Base-by-base conservation (phyloP, 2,113 vertebrate species). In the Fregetta grallaria region DNA sequence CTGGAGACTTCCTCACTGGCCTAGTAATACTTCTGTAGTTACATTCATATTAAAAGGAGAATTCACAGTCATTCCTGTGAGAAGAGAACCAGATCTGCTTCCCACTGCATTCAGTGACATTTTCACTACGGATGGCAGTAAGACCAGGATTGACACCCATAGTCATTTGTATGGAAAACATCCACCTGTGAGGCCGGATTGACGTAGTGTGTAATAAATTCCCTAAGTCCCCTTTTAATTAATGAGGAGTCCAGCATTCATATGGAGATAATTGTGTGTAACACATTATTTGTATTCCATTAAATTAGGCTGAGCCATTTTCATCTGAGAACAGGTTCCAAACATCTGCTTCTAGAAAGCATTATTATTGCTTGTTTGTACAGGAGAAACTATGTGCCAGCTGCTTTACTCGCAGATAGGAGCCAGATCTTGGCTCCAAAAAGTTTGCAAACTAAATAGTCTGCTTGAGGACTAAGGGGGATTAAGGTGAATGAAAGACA, bases 211-310 rank as follows among this genome's bases (percentile, higher is more conserved):
- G 56, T 32, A 97, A 97, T 96, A 96, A 98, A 98, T 97, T 97
- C 96, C 93, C 95, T 29, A 97, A 98, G 96, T 98, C 97, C 88
- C 97, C 86, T 96, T 98, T 98, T 98, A 98, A 98, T 98, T 98
- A 98, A 93, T 89, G 88, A 92, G 78, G 85, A 96, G 58, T 93
- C 77, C 83, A 94, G 92, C 96, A 84, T 92, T 78, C 94, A 86
- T 95, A 82, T 92, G 74, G 94, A 96, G 90, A 94, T 97, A 94
- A 95, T 95, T 92, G 94, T 90, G 83, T 72, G 62, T 93, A 96
- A 82, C 90, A 95, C 66, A 36, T 88, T 95, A 86, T 94, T 98
- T 97, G 70, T 90, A 82, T 96, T 96, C 86, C 76, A 88, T 94
- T 95, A 94, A 95, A 93, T 94, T 79, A 96, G 82, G 71, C 2